Evolutionary conservation across 2,113 vertebrate species (phyloP).

Genomic region (Hucho hucho): DNA sequence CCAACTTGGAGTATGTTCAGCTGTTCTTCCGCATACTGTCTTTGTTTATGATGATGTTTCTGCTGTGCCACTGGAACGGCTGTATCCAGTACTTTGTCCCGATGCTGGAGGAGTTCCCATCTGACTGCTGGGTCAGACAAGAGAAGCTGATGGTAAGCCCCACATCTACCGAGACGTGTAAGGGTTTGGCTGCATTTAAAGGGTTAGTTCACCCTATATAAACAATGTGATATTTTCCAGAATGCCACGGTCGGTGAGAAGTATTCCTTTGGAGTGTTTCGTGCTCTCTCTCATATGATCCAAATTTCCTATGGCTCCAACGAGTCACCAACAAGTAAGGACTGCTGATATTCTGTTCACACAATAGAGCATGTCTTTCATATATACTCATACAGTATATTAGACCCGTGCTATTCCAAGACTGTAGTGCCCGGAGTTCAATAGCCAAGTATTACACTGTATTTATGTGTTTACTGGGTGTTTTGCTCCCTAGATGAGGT

Average conservation of each 20-base stretch:
- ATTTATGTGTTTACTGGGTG: too few species aligned
- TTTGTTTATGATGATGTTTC: constrained; percentile 74
- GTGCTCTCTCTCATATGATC: constrained; percentile 75
- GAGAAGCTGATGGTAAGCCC: constrained; percentile 72
- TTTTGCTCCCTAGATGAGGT: constrained; percentile 62
- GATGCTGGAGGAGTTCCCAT: constrained; percentile 74
- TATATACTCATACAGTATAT: neutral
- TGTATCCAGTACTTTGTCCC: constrained; percentile 80
- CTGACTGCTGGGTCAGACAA: constrained; percentile 71
- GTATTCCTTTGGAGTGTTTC: constrained; percentile 74
- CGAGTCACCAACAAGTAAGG: constrained; percentile 69
- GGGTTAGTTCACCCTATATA: neutral
- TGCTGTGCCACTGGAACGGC: constrained; percentile 79
- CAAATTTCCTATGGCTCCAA: constrained; percentile 72
- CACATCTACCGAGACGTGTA: neutral
- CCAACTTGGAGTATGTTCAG: constrained; percentile 70
- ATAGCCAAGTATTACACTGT: too few species aligned
- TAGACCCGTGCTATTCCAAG: neutral
- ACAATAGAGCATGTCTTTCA: neutral
- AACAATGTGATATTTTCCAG: constrained; percentile 48
- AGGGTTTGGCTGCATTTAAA: neutral
- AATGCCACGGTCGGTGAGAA: constrained; percentile 70
- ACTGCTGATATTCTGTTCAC: neutral
- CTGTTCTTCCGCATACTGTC: constrained; percentile 68
- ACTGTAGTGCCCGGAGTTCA: too few species aligned